phyloP scores from a whole-genome alignment of 2,888 invertebrate species.

The Acanthosoma haemorrhoidale region DNA sequence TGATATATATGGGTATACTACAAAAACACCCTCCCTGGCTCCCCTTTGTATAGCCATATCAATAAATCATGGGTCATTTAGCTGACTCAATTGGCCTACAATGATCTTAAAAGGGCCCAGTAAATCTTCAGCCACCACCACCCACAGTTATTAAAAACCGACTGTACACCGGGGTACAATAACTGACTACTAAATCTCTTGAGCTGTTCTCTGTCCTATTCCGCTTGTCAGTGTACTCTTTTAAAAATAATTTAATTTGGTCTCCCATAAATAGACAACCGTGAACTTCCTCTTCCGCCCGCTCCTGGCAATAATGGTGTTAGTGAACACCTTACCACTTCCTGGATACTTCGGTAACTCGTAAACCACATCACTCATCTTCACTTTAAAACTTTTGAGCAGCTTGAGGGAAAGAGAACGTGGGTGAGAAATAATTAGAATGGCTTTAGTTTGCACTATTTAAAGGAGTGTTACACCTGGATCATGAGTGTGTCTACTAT shows the following conservation, averaged over 20 bases:
- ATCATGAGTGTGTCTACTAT: too few species aligned
- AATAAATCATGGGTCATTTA: slow-evolving; percentile 7
- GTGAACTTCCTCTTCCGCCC: not conserved
- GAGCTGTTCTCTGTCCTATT: not conserved
- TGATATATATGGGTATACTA: not conserved
- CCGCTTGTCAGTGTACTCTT: not conserved
- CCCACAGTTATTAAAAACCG: slow-evolving; percentile 2
- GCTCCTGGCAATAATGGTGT: not conserved
- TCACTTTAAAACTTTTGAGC: too few species aligned
- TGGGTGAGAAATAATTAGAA: too few species aligned
- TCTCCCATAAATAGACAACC: not conserved
- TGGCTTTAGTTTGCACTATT: too few species aligned
- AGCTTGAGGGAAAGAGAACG: too few species aligned
- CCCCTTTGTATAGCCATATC: not conserved
- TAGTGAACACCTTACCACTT: not conserved
- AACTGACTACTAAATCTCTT: slow-evolving; percentile 1
- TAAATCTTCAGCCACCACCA: not conserved
- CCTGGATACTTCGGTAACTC: not conserved
- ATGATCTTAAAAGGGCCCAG: not conserved
- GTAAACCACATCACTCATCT: not conserved
- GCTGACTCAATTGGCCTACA: not conserved
- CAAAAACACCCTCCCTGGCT: not conserved
- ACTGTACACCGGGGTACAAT: slow-evolving; percentile 9
- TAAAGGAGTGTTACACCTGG: too few species aligned
- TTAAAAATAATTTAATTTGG: slow-evolving; percentile 9